Evolutionary conservation across 2,113 vertebrate genomes (phyloP), one percentile per base, ranked within the genome.

Genomic region (Struthio camelus): DNA sequence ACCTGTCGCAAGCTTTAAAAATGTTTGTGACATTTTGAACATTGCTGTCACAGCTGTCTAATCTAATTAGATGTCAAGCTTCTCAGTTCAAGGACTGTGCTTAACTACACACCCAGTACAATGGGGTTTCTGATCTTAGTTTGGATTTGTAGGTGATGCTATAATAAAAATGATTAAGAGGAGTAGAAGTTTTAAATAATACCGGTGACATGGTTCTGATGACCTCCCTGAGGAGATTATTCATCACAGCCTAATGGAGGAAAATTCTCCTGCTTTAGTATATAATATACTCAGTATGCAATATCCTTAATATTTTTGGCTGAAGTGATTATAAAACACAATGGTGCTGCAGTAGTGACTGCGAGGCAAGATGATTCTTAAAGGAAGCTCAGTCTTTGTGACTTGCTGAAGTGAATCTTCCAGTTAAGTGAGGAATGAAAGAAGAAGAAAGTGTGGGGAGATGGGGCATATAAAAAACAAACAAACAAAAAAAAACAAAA

Each of bases 141-240:
- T 30, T 82, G 13, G 11, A 14, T 58, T 84, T 14, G 5, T 65
- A 65, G 62, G 87, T 75, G 86, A 50, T 54, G 34, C 4, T 72
- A 34, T 77, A 72, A 76, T 85, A 85, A 91, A 96, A 92, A 76
- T 70, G 2, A 80, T 90, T 89, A 95, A 72, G 65, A 94, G 14
- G 17, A 9, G 34, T 36, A 91, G 44, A 90, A 84, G 7, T 22
- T 76, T 96, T 95, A 89, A 92, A 54, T 89, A 93, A 93, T 44
- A 10, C 9, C 82, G 48, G 64, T 92, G 70, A 92, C 42, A 69
- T 72, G 42, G 23, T 34, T 91, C 87, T 70, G 53, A 93, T 87
- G 77, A 81, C 70, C 42, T 94, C 73, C 73, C 44, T 56, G 18
- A 27, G 65, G 73, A 84, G 20, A 76, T 72, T 89, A 65, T 94